Base-by-base conservation (phyloP, 2,888 invertebrate species). In the Crematogaster levior region DNA sequence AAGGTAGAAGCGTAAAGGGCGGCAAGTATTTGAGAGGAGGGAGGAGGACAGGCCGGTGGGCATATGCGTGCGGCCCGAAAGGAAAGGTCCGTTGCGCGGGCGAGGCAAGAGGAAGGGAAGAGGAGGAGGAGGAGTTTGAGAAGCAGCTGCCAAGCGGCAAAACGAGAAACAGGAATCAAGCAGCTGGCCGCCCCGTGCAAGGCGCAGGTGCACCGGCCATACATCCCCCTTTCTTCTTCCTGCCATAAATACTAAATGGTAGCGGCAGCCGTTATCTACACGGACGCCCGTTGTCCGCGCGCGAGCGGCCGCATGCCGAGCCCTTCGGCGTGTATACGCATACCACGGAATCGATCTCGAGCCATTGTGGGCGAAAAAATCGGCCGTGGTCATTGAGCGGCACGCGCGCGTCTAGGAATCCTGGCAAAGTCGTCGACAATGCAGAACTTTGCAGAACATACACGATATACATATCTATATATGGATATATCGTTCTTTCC, bases 111-210 rank as follows among this genome's bases (percentile, higher is more conserved):
- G 40, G 72, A 56, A 37, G n/a, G 40, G 63, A 70, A 24, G 40
- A 37, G 60, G 9, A 37, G 24, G 58, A 56, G 40, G 60, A 15
- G 65, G 48, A 63, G 74, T 51, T 65, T 34, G 60, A 79, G 53
- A 60, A 82, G 88, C 90, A 90, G 90, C 90, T 90, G 90, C 88
- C 53, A 60, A 73, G 65, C 85, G 82, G 68, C 56, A 70, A 53
- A 85, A 75, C 75, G 74, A 91, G 90, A 91, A 90, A 90, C 89
- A 91, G 89, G 91, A 92, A 91, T 34, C 43, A 58, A 81, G 81
- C 70, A 84, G 82, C 95, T 95, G 85, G 95, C 95, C 27, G 95
- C 95, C 81, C 96, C 95, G 24, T 95, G 89, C 88, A 82, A 88
- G 86, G 85, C 87, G 88, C 87, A 89, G 87, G 84, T 84, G 84